Percentiles rank a stretch among this genome's conserved stretches.
These are phyloP conservation scores for Aporrectodea caliginosa DNA, from an alignment of 1,140 invertebrate genomes.

Conservation along the genomic window DNA sequence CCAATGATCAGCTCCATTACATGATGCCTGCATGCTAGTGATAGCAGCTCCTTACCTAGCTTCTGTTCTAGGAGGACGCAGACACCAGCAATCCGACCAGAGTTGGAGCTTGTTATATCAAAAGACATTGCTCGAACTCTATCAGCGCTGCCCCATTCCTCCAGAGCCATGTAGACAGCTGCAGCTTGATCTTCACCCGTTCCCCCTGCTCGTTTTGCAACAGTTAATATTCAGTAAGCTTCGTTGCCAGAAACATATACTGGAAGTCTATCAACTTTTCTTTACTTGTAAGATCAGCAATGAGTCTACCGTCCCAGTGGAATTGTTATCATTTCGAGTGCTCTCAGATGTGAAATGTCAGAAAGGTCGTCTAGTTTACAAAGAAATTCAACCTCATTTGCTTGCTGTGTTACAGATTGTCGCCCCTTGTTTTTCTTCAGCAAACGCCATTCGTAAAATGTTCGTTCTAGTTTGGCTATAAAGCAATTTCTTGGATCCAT, in stretches of 20 bases:
- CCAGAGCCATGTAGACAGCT: slow-evolving; percentile 11
- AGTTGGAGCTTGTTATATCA: slow-evolving; percentile 9
- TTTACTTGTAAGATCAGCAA: background rate
- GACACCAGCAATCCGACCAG: slow-evolving; percentile 5
- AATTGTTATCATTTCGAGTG: too few species aligned
- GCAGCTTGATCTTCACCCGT: slow-evolving; percentile 6
- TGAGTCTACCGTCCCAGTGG: background rate
- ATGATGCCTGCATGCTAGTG: slow-evolving; percentile 12
- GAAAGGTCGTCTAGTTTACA: background rate
- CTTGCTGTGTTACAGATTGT: background rate
- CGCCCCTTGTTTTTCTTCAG: background rate
- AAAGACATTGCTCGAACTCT: slow-evolving; percentile 9
- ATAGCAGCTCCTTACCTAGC: slow-evolving; percentile 5
- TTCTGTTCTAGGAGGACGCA: slow-evolving; percentile 2
- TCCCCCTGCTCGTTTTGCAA: background rate
- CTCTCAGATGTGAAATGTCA: too few species aligned
- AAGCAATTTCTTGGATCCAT: too few species aligned
- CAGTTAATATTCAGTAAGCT: background rate
- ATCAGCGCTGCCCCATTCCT: background rate
- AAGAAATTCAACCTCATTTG: background rate
- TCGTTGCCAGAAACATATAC: slow-evolving; percentile 12
- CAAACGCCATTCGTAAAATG: background rate
- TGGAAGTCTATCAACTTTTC: slow-evolving; percentile 18
- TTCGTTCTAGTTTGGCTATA: slow-evolving; percentile 4
- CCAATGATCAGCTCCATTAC: slow-evolving; percentile 19